A percentile compares a stretch with the other conserved stretches of the same genome.
Conservation (phyloP, 30 jellyfish, hydroid and myxozoan genomes). For the Catostylus mosaicus region DNA sequence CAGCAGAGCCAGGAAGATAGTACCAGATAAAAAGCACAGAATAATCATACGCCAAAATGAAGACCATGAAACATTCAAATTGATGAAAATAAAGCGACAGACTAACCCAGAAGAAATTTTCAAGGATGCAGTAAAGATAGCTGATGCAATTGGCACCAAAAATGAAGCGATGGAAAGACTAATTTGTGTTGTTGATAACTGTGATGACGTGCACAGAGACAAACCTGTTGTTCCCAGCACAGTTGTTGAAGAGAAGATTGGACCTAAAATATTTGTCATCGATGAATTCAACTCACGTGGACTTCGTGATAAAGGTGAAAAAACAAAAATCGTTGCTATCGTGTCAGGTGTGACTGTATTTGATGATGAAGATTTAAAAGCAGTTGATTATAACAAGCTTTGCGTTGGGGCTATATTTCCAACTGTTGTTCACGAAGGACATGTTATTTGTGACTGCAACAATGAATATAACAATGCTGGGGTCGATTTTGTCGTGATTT, state of each 20-base stretch:
- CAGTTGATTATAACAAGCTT: too few species aligned
- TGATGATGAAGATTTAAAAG: too few species aligned
- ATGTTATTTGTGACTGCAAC: not conserved
- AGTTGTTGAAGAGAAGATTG: too few species aligned
- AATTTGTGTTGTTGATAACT: not conserved
- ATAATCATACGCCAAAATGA: not conserved
- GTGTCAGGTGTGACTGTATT: too few species aligned
- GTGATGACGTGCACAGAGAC: too few species aligned
- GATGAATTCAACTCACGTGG: not conserved
- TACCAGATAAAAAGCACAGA: not conserved
- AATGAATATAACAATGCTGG: too few species aligned
- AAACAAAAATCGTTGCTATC: too few species aligned
- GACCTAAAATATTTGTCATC: not conserved
- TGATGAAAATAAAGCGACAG: not conserved
- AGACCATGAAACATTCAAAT: not conserved
- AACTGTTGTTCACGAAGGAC: not conserved
- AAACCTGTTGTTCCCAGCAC: too few species aligned
- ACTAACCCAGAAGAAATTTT: not conserved
- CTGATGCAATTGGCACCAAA: not conserved
- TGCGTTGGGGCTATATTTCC: not conserved
- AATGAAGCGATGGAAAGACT: not conserved
- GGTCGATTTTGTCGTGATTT: too few species aligned
- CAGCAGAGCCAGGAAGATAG: too few species aligned
- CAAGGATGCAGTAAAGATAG: not conserved
- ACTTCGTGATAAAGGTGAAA: not conserved